These are phyloP conservation scores for Archaeoteleia sp. DNA, from an alignment of 2,888 invertebrate species.

Conservation along the genomic window DNA sequence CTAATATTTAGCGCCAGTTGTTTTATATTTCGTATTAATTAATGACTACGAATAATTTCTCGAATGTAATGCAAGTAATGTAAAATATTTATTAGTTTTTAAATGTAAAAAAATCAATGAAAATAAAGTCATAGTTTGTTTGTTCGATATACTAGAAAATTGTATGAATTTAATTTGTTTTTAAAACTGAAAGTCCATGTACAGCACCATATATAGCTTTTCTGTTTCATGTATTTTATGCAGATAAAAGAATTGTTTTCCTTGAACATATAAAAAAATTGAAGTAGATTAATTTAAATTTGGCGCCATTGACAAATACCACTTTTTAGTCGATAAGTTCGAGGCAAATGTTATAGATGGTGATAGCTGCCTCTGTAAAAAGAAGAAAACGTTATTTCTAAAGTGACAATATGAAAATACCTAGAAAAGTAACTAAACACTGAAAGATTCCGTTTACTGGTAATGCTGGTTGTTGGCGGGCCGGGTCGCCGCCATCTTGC, in stretches of 20 bases:
- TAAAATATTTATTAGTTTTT: constrained; percentile 61
- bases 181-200: too few relatives aligned
- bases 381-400: too few relatives aligned
- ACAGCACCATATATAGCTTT: too few relatives aligned
- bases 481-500: constrained; percentile 50
- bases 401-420: too few relatives aligned
- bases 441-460: constrained; percentile 23
- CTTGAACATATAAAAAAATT: too few relatives aligned
- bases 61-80: constrained; percentile 59
- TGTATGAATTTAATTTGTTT: constrained; percentile 32
- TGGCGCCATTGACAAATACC: too few relatives aligned
- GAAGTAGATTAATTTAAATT: too few relatives aligned
- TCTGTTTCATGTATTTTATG: too few relatives aligned
- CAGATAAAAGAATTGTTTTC: too few relatives aligned
- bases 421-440: neutral
- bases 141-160: constrained; percentile 36
- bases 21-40: constrained; percentile 57
- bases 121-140: constrained; percentile 49
- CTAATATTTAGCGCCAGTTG: constrained; percentile 60
- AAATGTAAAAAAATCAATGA: constrained; percentile 52
- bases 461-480: constrained; percentile 34
- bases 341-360: too few relatives aligned
- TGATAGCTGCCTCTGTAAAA: too few relatives aligned
- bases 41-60: constrained; percentile 55
- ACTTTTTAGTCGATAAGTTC: too few relatives aligned